Base-by-base conservation (phyloP, 92 coral and sea anemone genomes). In the Phymanthus crucifer region DNA sequence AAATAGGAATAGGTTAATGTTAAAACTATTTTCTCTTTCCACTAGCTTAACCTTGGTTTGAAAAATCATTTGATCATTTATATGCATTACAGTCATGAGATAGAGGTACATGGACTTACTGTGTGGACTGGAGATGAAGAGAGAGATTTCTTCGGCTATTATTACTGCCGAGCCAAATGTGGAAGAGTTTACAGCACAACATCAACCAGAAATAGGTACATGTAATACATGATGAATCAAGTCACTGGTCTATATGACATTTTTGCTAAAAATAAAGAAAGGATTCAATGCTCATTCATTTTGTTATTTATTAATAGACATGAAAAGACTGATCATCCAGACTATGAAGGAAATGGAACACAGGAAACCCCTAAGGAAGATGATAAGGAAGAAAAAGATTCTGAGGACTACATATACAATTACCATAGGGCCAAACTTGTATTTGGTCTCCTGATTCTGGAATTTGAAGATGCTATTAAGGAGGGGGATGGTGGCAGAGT, bases 381-480 rank as follows among this genome's bases (percentile, higher is more conserved):
- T 43, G 48, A 5, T 43, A 43, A 43, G 13, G 48, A 43, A n/a
- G n/a, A n/a, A n/a, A 66, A 72, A 24, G 73, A 46, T 40, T 16
- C 71, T 10, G 77, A 85, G 9, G 90, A 87, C 43, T 82, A 70
- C 71, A 7, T 82, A 10, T 87, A 14, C 40, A 87, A 87, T 24
- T 87, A 87, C 32, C 87, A 87, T 34, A 83, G 77, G 32, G 21
- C 17, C n/a, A 87, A 83, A 65, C 34, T 83, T n/a, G 46, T 83
- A 70, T 76, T 77, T 76, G 87, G 87, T 3, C 36, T 83, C 6
- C n/a, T 77, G 19, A 9, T 83, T 58, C 38, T 46, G 80, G 79
- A 83, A 6, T 84, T 84, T 76, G 83, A 84, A 66, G 92, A 88
- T 88, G 86, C 89, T 11, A 77, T 88, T 19, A 88, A 76, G 61